A percentile compares a stretch with the other conserved stretches of the same genome.
Evolutionary conservation across 2,113 vertebrate species (phyloP).

Genomic region (Daphoenositta chrysoptera): DNA sequence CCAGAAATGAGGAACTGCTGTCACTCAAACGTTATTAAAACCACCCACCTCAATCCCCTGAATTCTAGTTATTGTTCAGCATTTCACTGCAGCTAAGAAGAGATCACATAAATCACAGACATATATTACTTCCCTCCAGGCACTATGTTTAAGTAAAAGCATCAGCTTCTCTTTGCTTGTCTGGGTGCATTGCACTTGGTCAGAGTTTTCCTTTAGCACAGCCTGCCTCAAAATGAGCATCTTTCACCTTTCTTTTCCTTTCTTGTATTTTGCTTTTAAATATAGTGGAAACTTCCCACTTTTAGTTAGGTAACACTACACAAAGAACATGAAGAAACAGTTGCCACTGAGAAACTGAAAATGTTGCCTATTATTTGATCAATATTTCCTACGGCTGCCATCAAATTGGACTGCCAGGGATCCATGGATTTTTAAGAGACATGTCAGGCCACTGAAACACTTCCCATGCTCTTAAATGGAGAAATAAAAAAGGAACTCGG

Average conservation of each 20-base stretch:
- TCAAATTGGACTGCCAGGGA: not conserved
- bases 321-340: not conserved
- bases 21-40: not conserved
- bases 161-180: not conserved
- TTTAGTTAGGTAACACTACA: not conserved
- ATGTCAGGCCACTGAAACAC: not conserved
- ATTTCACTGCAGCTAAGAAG: not conserved
- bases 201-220: not conserved
- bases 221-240: not conserved
- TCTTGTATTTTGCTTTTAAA: not conserved
- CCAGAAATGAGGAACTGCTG: not conserved
- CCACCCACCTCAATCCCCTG: not conserved
- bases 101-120: not conserved
- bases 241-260: not conserved
- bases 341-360: not conserved
- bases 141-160: not conserved
- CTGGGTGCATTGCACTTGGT: not conserved
- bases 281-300: not conserved
- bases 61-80: not conserved
- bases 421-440: not conserved
- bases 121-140: not conserved
- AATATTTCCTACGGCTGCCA: not conserved
- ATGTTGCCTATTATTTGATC: not conserved
- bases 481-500: not conserved
- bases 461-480: not conserved